A percentile compares a stretch with the other conserved stretches of the same genome.
Conservation (phyloP, 2,797 vertebrate species). For the Crax fasciolata region DNA sequence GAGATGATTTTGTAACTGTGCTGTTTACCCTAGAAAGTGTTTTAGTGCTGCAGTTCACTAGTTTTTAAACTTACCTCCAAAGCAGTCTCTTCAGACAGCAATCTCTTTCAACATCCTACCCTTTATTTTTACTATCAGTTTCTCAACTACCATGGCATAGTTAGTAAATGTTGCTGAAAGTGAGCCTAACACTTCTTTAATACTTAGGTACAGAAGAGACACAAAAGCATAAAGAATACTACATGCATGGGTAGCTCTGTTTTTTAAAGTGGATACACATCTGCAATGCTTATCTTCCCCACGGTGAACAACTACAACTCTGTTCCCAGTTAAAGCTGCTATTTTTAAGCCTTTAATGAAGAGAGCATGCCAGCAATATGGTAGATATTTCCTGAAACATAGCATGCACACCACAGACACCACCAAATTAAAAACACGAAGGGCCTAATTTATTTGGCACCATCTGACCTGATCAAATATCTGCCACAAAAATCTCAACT, state of each 20-base stretch:
- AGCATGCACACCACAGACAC: not conserved
- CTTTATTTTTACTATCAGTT: not conserved
- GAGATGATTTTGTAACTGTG: not conserved
- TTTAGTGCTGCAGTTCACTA: slow-evolving; percentile 9
- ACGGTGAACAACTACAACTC: not conserved
- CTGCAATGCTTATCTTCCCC: not conserved
- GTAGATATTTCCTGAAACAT: not conserved
- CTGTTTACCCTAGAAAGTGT: not conserved
- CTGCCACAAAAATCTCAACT: not conserved
- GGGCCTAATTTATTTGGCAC: not conserved
- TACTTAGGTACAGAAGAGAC: not conserved
- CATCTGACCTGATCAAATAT: not conserved
- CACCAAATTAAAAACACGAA: not conserved
- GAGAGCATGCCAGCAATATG: not conserved
- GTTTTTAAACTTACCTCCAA: slow-evolving; percentile 2
- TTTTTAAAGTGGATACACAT: not conserved
- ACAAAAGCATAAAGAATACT: not conserved
- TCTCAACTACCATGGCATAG: not conserved
- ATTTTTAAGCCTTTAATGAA: slow-evolving; percentile 7
- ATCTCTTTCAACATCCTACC: not conserved
- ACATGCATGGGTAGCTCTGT: not conserved
- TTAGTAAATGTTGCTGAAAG: not conserved
- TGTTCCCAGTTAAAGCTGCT: not conserved
- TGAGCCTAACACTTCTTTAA: not conserved
- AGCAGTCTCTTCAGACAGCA: not conserved